Conservation (phyloP, 2,888 invertebrate species). For the Ommatoiulus sabulosus region DNA sequence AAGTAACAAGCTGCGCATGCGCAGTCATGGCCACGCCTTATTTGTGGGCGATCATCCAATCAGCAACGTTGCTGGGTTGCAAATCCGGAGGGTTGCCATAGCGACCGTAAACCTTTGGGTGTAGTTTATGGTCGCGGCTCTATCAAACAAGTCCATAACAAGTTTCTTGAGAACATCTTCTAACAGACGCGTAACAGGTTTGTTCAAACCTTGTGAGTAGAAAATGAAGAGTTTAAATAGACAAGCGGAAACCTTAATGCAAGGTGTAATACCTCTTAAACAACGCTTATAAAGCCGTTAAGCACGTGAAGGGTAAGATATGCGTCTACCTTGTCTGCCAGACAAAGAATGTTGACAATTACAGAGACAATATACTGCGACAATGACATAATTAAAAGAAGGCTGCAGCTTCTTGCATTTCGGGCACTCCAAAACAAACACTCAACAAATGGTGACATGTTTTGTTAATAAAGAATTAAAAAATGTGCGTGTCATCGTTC, state of each 20-base stretch:
- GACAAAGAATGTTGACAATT: conserved; percentile 24
- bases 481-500: background rate
- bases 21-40: background rate
- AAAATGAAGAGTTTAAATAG: background rate
- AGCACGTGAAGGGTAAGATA: background rate
- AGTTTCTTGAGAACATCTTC: background rate
- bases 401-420: background rate
- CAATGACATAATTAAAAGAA: conserved; percentile 40
- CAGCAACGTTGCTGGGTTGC: background rate
- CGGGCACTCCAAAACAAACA: background rate
- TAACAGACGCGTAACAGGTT: background rate
- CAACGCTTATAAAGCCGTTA: background rate
- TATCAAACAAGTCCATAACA: background rate
- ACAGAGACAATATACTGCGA: background rate
- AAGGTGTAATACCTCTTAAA: conserved; percentile 17
- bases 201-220: background rate
- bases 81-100: background rate
- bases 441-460: background rate
- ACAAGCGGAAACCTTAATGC: background rate
- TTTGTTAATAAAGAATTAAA: too few relatives aligned
- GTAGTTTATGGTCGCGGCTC: background rate
- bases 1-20: too few relatives aligned
- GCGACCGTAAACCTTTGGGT: background rate
- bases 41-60: background rate
- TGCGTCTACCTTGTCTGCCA: background rate